Evolutionary conservation across 2,888 invertebrate genomes (phyloP), one percentile per base, ranked within the genome.

Genomic region (Eumacrocentrus americanus): DNA sequence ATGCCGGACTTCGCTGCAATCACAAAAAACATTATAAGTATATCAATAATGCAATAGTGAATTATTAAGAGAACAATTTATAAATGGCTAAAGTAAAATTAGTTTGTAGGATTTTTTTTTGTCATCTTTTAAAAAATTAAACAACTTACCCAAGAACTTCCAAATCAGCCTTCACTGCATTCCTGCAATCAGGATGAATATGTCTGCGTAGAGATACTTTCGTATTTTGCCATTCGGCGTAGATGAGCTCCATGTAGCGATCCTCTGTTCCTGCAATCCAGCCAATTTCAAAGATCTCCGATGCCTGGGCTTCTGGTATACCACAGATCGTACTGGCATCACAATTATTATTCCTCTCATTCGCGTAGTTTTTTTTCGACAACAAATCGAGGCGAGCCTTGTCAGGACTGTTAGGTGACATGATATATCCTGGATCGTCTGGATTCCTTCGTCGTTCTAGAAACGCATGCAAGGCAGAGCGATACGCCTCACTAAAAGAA

Each of bases 211-310:
- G 48, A 0, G 74, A 68, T 14, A 76, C 70, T 56, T 71, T 70
- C 0, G 76, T 76, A 46, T 70, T 74, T 48, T 76, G 72, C 77
- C 77, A 77, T 46, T 77, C 77, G 4, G 76, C 76, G 50, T 68
- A 75, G 22, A 76, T 69, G 9, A 76, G 47, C 29, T 76, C 75
- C 35, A 77, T 63, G 47, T 73, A 75, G 18, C 72, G 72, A 65
- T 75, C 75, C 50, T 77, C 76, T 1, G 77, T 77, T 0, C 77
- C 77, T 1, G 75, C 68, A 16, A 77, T 65, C 66, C 68, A 75
- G n/a, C 72, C 74, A 23, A 77, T 72, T 48, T 77, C 77, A 38
- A 75, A 72, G 35, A 77, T 67, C n/a, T 77, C 75, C 1, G 73
- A 67, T 1, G 72, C 66, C 6, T 47, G 56, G 16, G 75, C 54